Base-by-base conservation (phyloP, 2,797 vertebrate genomes). In the Melanotaenia maccullochi region DNA sequence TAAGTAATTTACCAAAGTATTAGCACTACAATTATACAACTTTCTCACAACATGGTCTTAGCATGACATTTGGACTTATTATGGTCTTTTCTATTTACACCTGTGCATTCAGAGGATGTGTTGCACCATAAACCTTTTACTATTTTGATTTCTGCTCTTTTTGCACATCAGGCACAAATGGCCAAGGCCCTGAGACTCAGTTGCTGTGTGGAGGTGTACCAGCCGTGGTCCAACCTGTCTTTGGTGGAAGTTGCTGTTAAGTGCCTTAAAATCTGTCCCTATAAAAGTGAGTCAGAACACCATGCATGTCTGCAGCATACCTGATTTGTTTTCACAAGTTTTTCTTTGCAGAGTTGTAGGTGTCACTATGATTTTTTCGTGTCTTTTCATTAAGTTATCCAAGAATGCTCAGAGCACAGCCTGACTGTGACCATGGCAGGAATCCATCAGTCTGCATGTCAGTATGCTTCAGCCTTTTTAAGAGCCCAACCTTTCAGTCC, bases 131-230 rank as follows among this genome's bases (percentile, higher is more conserved):
- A 42, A 25, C 2, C 13, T 14, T 42, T 58, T 11, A 1, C 22
- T 1, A 11, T 57, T 16, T 20, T 3, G 40, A 30, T 49, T 25
- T 51, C 56, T 51, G n/a, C 52, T 16, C 33, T 2, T 7, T 81
- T 51, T 69, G 22, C 74, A n/a, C 25, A 65, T 1, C 40, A 89
- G 78, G 76, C 69, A 24, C 90, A 93, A 22, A 83, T 94, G 32
- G 67, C 42, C 28, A 94, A 92, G 71, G 84, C 93, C 58, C 64
- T 94, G 60, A 87, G 71, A 42, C 71, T 88, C 44, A 83, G 94
- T 76, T 87, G 87, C 76, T 95, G 92, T 85, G 90, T 95, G 33
- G 96, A 96, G 35, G 73, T 91, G 40, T 96, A 95, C 69, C 90
- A 93, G 76, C 81, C 93, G 3, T 96, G 95, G 96, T 92, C 91